Conservation (phyloP, 1,140 invertebrate species). For the Hormaphis cornu region DNA sequence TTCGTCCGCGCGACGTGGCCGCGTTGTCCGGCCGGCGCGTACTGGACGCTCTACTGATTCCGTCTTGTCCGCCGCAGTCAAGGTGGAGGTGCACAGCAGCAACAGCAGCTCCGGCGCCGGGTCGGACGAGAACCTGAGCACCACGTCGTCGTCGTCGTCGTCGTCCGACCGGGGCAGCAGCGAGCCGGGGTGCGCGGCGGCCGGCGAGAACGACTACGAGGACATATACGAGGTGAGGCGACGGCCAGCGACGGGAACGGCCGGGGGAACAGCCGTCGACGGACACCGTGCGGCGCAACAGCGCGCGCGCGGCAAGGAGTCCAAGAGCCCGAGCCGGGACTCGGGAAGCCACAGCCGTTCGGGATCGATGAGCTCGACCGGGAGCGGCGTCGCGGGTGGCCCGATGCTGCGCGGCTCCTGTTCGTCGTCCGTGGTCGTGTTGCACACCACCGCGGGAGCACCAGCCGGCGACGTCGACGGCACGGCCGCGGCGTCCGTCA, state of each 20-base stretch:
- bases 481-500: background rate
- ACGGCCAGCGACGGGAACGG: conserved; percentile 12
- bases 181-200: conserved; percentile 37
- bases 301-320: conserved; percentile 15
- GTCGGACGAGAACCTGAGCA: conserved; percentile 51
- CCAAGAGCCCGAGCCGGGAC: conserved; percentile 43
- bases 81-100: conserved; percentile 56
- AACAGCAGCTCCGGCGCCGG: conserved; percentile 45
- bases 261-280: background rate
- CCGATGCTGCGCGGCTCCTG: background rate
- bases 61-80: conserved; percentile 43
- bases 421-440: background rate
- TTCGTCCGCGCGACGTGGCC: background rate
- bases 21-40: background rate
- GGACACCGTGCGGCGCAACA: background rate
- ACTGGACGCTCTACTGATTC: background rate
- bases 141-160: conserved; percentile 44
- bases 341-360: conserved; percentile 60
- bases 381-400: conserved; percentile 40
- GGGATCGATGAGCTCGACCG: conserved; percentile 48
- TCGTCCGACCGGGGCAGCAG: conserved; percentile 34
- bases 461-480: background rate
- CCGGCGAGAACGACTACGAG: conserved; percentile 59
- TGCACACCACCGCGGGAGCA: background rate
- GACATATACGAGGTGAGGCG: conserved; percentile 55